Evolutionary conservation across 2,888 invertebrate genomes (phyloP).

Genomic region (Subacronicta megacephala): DNA sequence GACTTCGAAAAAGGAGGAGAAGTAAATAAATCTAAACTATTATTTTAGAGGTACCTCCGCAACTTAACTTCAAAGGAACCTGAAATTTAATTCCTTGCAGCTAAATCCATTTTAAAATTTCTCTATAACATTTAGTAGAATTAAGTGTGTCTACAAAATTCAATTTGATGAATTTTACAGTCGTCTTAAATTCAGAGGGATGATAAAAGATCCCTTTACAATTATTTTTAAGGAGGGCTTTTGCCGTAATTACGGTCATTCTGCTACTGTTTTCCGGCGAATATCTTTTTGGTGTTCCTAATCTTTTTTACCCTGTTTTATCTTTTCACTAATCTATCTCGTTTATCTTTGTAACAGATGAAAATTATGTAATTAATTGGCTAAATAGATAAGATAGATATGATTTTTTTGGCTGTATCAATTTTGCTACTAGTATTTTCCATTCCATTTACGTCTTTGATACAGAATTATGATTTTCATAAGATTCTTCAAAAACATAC

Average conservation of each 20-base stretch:
- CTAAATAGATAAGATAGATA: slow-evolving; percentile 15
- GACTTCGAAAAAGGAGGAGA: too few relatives aligned
- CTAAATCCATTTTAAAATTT: slow-evolving; percentile 29
- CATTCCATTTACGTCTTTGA: too few relatives aligned
- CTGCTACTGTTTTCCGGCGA: slow-evolving; percentile 44
- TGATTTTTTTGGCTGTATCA: not conserved
- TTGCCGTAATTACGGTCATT: slow-evolving; percentile 48
- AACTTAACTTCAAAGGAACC: too few relatives aligned
- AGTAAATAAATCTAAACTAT: too few relatives aligned
- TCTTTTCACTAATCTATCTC: slow-evolving; percentile 41
- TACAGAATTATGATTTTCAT: too few relatives aligned
- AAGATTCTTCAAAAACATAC: too few relatives aligned
- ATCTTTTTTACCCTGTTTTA: slow-evolving; percentile 50
- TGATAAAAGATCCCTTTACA: slow-evolving; percentile 53
- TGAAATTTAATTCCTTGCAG: slow-evolving; percentile 4
- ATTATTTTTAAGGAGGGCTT: slow-evolving; percentile 54
- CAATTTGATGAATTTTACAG: slow-evolving; percentile 52
- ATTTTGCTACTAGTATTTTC: too few relatives aligned
- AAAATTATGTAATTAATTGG: slow-evolving; percentile 19
- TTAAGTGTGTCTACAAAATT: slow-evolving; percentile 48
- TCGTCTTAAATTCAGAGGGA: slow-evolving; percentile 50
- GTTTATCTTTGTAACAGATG: slow-evolving; percentile 35
- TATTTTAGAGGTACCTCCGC: too few relatives aligned
- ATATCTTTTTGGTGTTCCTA: slow-evolving; percentile 49
- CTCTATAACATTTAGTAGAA: slow-evolving; percentile 46